These are phyloP conservation scores for Euproctis similis DNA, from an alignment of 2,888 invertebrate genomes.

Conservation along the genomic window DNA sequence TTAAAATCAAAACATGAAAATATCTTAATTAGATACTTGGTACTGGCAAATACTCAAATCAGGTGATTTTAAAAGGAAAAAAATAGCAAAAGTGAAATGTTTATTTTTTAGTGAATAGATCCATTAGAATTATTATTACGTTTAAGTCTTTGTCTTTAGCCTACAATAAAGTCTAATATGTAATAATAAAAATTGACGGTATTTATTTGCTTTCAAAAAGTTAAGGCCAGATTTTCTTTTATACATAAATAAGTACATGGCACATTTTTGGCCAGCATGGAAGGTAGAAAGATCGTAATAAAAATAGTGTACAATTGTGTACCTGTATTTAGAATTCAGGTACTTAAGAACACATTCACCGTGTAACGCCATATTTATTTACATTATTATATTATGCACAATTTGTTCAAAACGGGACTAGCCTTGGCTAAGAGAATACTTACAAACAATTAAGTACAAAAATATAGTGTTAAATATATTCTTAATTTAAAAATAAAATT, in stretches of 20 bases:
- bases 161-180: too few relatives aligned
- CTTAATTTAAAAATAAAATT: conserved; percentile 64
- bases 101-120: too few relatives aligned
- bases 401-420: conserved; percentile 62
- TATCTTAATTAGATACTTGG: too few relatives aligned
- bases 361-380: conserved; percentile 54
- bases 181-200: conserved; percentile 2
- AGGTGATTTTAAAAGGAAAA: too few relatives aligned
- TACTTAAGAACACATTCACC: conserved; percentile 35
- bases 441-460: conserved; percentile 36
- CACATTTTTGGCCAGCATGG: conserved; percentile 16
- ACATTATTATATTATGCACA: conserved; percentile 56
- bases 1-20: too few relatives aligned
- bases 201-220: conserved; percentile 1
- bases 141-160: too few relatives aligned
- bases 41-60: too few relatives aligned
- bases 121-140: too few relatives aligned
- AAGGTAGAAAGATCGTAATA: conserved; percentile 17
- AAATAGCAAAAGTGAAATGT: too few relatives aligned
- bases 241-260: conserved; percentile 11
- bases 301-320: conserved; percentile 24
- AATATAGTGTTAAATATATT: too few relatives aligned
- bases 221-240: conserved; percentile 5
- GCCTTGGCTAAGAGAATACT: conserved; percentile 65
- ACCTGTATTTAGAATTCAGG: conserved; percentile 42